Evolutionary conservation across 2,797 vertebrate species (phyloP).

Genomic region (Schizopygopsis pylzovi): DNA sequence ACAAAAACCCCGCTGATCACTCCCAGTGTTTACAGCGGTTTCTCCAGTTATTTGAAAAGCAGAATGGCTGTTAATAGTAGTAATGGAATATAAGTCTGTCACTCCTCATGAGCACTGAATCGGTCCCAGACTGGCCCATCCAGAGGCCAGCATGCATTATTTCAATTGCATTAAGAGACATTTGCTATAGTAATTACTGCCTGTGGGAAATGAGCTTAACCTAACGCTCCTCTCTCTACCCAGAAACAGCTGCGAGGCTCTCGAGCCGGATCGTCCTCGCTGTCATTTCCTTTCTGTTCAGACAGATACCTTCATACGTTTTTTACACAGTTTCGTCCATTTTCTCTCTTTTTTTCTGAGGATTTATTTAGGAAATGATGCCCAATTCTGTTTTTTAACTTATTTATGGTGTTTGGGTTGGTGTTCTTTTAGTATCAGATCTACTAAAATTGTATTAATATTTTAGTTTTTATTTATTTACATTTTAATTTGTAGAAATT

Average conservation of each 20-base stretch:
- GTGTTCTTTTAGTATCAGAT: background rate
- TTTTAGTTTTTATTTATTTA: background rate
- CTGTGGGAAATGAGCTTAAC: conserved; percentile 53
- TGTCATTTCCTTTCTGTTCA: background rate
- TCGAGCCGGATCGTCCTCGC: conserved; percentile 29
- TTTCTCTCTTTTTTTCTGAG: background rate
- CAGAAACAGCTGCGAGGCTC: conserved; percentile 28
- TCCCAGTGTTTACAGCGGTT: conserved; percentile 18
- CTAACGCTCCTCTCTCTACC: conserved; percentile 43
- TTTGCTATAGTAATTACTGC: conserved; percentile 68
- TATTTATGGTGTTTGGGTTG: background rate
- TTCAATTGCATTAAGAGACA: conserved; percentile 66
- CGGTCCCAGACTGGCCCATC: conserved; percentile 66
- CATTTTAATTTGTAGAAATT: background rate
- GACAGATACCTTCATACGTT: background rate
- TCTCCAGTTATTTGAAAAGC: conserved; percentile 45
- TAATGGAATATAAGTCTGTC: conserved; percentile 74
- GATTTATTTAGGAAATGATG: background rate
- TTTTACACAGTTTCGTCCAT: background rate
- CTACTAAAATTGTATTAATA: background rate
- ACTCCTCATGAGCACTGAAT: conserved; percentile 56
- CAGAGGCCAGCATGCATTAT: conserved; percentile 68
- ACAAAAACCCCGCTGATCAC: conserved; percentile 6
- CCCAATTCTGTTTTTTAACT: background rate
- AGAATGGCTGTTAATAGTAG: conserved; percentile 37